Evolutionary conservation across 2,888 invertebrate species (phyloP), one percentile per base, ranked within the genome.

Genomic region (Cephalotes varians): DNA sequence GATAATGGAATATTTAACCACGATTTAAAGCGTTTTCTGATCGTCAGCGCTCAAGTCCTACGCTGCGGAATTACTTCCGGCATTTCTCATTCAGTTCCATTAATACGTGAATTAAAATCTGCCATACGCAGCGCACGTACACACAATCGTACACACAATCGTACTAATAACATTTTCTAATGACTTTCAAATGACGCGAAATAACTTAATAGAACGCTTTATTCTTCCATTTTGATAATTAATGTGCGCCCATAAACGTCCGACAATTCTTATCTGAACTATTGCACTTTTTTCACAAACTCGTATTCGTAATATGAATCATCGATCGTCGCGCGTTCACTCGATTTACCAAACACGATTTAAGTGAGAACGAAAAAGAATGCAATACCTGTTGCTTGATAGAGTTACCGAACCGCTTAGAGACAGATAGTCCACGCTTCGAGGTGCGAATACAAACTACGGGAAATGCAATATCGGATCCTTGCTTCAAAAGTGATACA

Each of bases 321-420:
- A 83, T 88, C 83, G 83, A 88, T 88, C 83, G 86, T 76, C 62
- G 76, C 62, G 54, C 67, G 56, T 51, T 69, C 47, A 56, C 25
- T 62, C 44, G 31, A 40, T 54, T 76, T 67, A 49, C 49, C 69
- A 79, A 85, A 82, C 65, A 73, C 40, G 83, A 87, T 80, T 83
- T 74, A 69, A 67, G 58, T 31, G 60, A 49, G 58, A 60, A 72
- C 76, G 81, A 74, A 83, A 76, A 81, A 83, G 86, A 85, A 88
- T 67, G 79, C 51, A 69, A 51, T 77, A 88, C 88, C 88, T 88
- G 88, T 88, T 88, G 88, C 88, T n/a, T 81, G 85, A 88, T 84
- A 86, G 86, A 82, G 73, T 74, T 87, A 82, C 74, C 65, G 80
- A 51, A 56, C 58, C 37, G 56, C 77, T 34, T 81, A 54, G 64